Conservation (phyloP, 1,140 invertebrate species). For the Neodiprion fabricii region DNA sequence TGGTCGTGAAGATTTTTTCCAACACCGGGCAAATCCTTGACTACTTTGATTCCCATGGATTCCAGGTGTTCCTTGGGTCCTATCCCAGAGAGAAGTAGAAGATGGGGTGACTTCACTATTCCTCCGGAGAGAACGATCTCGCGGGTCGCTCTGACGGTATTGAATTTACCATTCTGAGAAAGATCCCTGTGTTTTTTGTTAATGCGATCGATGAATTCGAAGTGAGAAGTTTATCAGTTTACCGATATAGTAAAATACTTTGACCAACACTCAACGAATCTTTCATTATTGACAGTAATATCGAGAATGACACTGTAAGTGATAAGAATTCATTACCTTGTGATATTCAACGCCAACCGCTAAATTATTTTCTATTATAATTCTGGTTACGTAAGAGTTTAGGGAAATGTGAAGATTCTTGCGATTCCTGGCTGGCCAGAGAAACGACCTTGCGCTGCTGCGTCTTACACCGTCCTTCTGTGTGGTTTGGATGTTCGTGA, state of each 20-base stretch:
- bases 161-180: constrained; percentile 50
- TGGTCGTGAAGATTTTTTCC: constrained; percentile 65
- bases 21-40: constrained; percentile 62
- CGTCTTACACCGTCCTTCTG: constrained; percentile 70
- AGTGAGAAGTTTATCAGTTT: constrained; percentile 26
- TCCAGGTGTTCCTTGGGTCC: constrained; percentile 62
- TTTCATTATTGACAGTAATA: background rate
- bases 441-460: constrained; percentile 69
- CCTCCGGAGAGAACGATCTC: constrained; percentile 59
- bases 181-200: constrained; percentile 40
- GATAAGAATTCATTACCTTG: constrained; percentile 26
- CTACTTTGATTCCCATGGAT: constrained; percentile 42
- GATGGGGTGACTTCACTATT: constrained; percentile 56
- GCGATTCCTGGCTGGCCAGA: constrained; percentile 66
- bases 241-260: background rate
- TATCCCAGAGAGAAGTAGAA: constrained; percentile 66
- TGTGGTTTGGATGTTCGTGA: constrained; percentile 61
- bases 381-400: constrained; percentile 69
- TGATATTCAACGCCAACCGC: constrained; percentile 40
- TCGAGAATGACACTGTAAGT: no score
- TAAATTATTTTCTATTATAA: constrained; percentile 38
- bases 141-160: constrained; percentile 50
- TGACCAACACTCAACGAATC: background rate
- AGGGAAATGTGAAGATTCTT: constrained; percentile 74
- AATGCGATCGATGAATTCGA: constrained; percentile 44